A percentile compares a stretch with the other conserved stretches of the same genome.
phyloP scores from a whole-genome alignment of 2,113 vertebrate species.

The Ailurus styani region DNA sequence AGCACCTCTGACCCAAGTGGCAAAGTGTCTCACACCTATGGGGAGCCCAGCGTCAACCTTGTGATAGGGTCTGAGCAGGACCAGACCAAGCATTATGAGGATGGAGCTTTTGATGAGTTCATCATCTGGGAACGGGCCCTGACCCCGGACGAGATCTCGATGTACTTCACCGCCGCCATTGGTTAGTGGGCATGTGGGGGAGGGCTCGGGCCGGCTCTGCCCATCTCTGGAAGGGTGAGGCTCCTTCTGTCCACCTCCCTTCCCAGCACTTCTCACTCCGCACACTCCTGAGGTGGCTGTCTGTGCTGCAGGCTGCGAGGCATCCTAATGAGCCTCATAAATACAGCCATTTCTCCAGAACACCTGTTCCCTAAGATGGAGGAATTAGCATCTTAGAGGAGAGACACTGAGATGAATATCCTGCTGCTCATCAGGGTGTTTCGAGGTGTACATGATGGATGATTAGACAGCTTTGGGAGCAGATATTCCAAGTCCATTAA shows the following conservation, averaged over 20 bases:
- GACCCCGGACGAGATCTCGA: slow-evolving; percentile 81
- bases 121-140: slow-evolving; percentile 95
- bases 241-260: accelerated
- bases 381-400: not conserved
- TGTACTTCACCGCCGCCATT: slow-evolving; percentile 89
- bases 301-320: accelerated
- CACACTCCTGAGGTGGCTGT: accelerated
- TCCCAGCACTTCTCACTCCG: accelerated
- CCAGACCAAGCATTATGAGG: slow-evolving; percentile 76
- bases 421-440: accelerated
- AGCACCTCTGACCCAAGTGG: slow-evolving; percentile 81
- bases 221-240: not conserved
- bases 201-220: accelerated
- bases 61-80: slow-evolving; percentile 83
- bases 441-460: accelerated
- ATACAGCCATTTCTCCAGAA: not conserved
- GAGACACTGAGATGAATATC: no score
- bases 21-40: slow-evolving; percentile 83
- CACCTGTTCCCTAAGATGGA: not conserved
- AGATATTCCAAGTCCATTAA: no score
- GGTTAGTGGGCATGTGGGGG: slow-evolving; percentile 79
- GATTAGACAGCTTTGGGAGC: not conserved
- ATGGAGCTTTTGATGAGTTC: slow-evolving; percentile 93
- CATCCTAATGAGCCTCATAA: not conserved
- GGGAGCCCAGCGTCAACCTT: slow-evolving; percentile 80